phyloP scores from a whole-genome alignment of 2,888 invertebrate genomes.

The Thymelicus lineola region DNA sequence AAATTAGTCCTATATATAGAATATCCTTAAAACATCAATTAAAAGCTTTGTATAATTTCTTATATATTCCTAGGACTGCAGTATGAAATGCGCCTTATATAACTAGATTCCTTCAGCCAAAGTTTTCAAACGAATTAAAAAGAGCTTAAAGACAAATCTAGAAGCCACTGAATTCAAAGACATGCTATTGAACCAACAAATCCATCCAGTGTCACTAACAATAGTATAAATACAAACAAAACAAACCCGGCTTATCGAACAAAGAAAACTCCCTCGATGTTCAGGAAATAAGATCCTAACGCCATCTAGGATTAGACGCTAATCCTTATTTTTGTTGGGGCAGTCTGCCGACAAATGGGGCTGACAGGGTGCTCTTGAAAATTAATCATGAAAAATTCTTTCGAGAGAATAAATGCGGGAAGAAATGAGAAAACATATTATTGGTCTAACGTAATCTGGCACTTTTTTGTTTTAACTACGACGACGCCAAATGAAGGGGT shows the following conservation, averaged over 20 bases:
- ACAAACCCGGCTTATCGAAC: slow-evolving; percentile 48
- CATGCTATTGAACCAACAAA: neutral
- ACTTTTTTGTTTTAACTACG: too few relatives aligned
- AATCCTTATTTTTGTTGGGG: slow-evolving; percentile 82
- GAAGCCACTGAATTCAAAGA: too few relatives aligned
- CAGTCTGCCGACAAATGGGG: slow-evolving; percentile 79
- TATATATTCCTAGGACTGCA: too few relatives aligned
- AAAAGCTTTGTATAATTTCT: too few relatives aligned
- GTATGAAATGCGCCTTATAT: too few relatives aligned
- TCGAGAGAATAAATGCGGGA: slow-evolving; percentile 43
- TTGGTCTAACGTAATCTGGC: too few relatives aligned
- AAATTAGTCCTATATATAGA: too few relatives aligned
- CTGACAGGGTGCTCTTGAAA: slow-evolving; percentile 77
- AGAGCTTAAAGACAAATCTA: too few relatives aligned
- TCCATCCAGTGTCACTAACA: slow-evolving; percentile 28
- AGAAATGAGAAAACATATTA: neutral
- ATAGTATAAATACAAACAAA: slow-evolving; percentile 37
- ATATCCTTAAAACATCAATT: too few relatives aligned
- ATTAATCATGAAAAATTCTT: slow-evolving; percentile 83
- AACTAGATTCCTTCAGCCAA: too few relatives aligned
- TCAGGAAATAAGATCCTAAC: slow-evolving; percentile 73
- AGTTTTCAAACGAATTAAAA: too few relatives aligned
- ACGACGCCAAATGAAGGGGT: too few relatives aligned
- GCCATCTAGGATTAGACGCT: slow-evolving; percentile 70
- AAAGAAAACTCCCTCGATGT: slow-evolving; percentile 68